Percentiles rank a stretch among this genome's conserved stretches.
These are phyloP conservation scores for Papilio xuthus DNA, from an alignment of 1,140 invertebrate species.

Conservation along the genomic window DNA sequence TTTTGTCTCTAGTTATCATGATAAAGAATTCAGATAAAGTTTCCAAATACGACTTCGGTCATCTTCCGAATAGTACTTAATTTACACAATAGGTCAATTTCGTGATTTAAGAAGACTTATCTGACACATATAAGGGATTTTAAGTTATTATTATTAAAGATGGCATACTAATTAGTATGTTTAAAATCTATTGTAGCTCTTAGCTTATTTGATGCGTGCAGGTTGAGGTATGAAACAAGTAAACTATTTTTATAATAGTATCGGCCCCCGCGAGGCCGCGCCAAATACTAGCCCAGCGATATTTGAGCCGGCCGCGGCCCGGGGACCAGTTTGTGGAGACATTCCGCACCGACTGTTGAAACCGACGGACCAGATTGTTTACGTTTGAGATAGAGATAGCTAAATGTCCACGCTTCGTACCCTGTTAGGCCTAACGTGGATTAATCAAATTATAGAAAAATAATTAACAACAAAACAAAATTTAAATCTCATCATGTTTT, in stretches of 20 bases:
- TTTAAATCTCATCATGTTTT: background rate
- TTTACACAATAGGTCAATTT: too few relatives aligned
- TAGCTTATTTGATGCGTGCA: background rate
- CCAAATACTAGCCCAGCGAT: constrained; percentile 38
- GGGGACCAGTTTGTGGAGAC: constrained; percentile 52
- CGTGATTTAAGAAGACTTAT: background rate
- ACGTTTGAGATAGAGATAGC: constrained; percentile 70
- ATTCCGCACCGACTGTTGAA: constrained; percentile 61
- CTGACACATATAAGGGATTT: background rate
- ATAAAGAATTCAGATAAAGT: too few relatives aligned
- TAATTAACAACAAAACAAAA: too few relatives aligned
- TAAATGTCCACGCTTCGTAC: constrained; percentile 53
- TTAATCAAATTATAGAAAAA: constrained; percentile 30
- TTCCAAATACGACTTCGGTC: too few relatives aligned
- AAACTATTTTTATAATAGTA: constrained; percentile 18
- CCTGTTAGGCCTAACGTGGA: constrained; percentile 46
- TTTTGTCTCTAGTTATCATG: too few relatives aligned
- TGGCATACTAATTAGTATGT: background rate
- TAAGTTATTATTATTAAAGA: background rate
- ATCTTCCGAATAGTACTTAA: too few relatives aligned
- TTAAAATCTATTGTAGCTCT: background rate
- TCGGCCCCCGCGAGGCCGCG: constrained; percentile 28
- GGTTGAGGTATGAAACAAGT: background rate
- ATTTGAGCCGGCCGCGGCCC: constrained; percentile 43
- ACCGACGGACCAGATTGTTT: constrained; percentile 69